phyloP scores from a whole-genome alignment of 2,797 vertebrate genomes.

The Tadarida brasiliensis region DNA sequence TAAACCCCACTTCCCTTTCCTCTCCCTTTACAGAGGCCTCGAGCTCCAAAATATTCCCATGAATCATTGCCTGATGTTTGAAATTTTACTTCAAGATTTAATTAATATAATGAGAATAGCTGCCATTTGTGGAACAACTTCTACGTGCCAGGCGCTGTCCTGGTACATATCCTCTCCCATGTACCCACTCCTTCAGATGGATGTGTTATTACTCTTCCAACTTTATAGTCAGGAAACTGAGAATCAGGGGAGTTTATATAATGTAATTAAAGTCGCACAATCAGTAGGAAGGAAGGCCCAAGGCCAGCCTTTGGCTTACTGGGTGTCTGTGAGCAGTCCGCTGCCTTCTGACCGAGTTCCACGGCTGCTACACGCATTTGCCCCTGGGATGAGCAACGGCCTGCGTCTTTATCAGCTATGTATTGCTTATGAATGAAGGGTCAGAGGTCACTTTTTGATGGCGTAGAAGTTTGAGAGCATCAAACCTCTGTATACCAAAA shows the following conservation, averaged over 20 bases:
- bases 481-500: neutral
- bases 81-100: slow-evolving; percentile 53
- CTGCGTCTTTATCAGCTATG: neutral
- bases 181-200: slow-evolving; percentile 15
- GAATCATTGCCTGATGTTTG: neutral
- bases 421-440: neutral
- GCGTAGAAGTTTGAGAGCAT: neutral
- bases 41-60: slow-evolving; percentile 9
- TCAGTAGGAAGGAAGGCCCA: neutral
- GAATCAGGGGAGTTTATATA: neutral
- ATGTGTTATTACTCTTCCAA: neutral
- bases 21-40: slow-evolving; percentile 14
- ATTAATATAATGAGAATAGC: neutral
- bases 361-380: neutral
- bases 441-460: neutral
- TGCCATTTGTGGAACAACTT: neutral
- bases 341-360: neutral
- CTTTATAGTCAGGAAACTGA: slow-evolving; percentile 39
- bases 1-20: neutral
- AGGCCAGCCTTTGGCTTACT: neutral
- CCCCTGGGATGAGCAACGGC: neutral
- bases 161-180: neutral
- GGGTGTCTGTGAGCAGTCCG: neutral
- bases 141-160: neutral
- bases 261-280: neutral